Evolutionary conservation across 2,797 vertebrate species (phyloP).

Genomic region (Cirrhinus mrigala): DNA sequence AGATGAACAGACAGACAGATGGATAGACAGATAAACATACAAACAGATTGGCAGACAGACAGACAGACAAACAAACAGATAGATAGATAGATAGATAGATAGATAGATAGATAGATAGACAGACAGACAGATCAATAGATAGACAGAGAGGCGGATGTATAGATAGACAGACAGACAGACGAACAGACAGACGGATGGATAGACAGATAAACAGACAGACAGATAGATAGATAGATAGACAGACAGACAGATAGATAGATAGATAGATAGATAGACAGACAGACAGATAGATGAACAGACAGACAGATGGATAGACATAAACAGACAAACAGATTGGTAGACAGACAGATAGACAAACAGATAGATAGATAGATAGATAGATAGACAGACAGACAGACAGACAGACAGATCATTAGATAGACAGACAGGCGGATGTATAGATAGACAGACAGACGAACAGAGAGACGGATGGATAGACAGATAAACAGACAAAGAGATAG

Average conservation of each 20-base stretch:
- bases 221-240: neutral
- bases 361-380: no score
- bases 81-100: no score
- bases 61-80: no score
- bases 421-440: accelerated
- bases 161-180: no score
- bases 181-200: accelerated
- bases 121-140: no score
- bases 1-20: neutral
- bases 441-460: neutral
- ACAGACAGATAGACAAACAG: neutral
- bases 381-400: no score
- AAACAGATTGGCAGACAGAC: neutral
- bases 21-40: neutral
- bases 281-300: accelerated
- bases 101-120: no score
- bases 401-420: neutral
- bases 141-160: no score
- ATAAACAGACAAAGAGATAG: neutral
- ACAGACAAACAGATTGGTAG: neutral
- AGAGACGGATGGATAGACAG: neutral
- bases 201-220: neutral
- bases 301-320: neutral
- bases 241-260: neutral
- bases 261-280: neutral